phyloP scores from a whole-genome alignment of 2,113 vertebrate genomes.

The Penelope pileata region DNA sequence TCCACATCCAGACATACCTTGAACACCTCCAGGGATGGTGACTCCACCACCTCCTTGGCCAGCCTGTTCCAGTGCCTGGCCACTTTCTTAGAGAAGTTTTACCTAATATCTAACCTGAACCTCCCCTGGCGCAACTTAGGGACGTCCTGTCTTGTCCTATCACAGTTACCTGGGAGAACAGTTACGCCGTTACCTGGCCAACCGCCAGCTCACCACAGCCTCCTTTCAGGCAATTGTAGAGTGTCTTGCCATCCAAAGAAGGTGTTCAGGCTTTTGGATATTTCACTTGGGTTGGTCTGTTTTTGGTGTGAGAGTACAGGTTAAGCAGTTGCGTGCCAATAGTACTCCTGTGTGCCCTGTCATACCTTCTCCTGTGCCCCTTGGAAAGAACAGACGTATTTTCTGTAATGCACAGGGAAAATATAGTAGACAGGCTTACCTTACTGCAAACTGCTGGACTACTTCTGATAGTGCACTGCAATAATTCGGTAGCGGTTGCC shows the following conservation, averaged over 20 bases:
- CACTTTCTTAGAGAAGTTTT: no score
- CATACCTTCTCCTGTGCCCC: neutral
- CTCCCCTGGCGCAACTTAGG: no score
- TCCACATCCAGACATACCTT: no score
- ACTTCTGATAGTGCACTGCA: neutral
- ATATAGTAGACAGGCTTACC: neutral
- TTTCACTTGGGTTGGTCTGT: rapidly evolving
- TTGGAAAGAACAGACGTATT: rapidly evolving
- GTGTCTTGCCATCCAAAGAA: neutral
- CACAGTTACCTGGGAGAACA: no score
- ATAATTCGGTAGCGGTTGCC: neutral
- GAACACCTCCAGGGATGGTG: no score
- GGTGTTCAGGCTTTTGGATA: neutral
- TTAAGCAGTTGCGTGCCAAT: neutral
- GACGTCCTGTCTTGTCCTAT: no score
- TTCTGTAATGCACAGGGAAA: neutral
- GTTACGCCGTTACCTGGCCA: no score
- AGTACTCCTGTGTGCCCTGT: neutral
- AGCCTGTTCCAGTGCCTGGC: no score
- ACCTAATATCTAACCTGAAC: no score
- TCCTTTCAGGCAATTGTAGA: no score
- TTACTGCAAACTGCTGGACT: neutral
- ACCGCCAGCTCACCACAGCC: no score
- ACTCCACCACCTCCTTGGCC: no score
- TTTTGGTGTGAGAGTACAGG: neutral